These are phyloP conservation scores for Oryzias dopingdopingensis DNA, from an alignment of 2,797 vertebrate species.

Conservation along the genomic window DNA sequence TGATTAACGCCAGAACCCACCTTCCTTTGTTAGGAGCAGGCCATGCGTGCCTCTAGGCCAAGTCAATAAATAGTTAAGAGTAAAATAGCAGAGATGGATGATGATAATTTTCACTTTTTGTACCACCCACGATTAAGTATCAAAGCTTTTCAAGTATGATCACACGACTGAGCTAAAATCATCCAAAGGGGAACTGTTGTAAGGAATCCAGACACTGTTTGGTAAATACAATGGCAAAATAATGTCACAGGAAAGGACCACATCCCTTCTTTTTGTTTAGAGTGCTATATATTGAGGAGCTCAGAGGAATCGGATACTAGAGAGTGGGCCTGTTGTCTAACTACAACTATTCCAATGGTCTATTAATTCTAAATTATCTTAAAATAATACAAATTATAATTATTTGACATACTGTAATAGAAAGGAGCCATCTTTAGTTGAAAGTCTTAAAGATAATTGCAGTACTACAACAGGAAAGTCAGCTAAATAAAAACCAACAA, in stretches of 20 bases:
- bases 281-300: constrained; percentile 16
- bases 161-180: neutral
- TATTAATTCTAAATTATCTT: neutral
- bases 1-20: constrained; percentile 49
- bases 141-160: neutral
- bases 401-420: no score
- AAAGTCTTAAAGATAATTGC: neutral
- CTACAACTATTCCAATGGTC: neutral
- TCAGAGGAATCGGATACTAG: constrained; percentile 1
- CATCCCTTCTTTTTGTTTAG: constrained; percentile 26
- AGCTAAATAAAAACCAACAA: neutral
- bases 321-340: neutral
- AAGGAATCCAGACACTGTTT: constrained; percentile 1
- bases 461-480: neutral
- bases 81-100: neutral
- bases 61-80: neutral
- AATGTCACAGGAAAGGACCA: neutral
- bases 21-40: constrained; percentile 3
- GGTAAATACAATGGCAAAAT: neutral
- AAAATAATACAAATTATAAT: constrained; percentile 1
- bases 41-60: neutral
- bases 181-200: neutral
- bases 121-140: neutral
- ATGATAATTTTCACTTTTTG: neutral
- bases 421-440: neutral